phyloP scores from a whole-genome alignment of 2,113 vertebrate species.

The Anhinga rufa region DNA sequence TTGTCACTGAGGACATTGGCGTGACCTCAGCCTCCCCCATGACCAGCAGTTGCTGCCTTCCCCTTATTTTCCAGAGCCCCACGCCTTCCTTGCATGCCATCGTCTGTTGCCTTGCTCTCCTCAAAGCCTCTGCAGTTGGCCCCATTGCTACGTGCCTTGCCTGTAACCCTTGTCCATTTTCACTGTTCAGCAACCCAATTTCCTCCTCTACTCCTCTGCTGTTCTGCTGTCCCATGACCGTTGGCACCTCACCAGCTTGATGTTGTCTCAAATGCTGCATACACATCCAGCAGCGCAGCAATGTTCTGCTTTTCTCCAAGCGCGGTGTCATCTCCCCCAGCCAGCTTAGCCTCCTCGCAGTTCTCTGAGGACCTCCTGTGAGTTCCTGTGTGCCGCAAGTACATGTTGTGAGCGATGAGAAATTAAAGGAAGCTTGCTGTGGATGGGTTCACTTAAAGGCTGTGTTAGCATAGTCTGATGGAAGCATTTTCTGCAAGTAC shows the following conservation, averaged over 20 bases:
- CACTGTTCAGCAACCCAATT: background rate
- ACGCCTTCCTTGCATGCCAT: background rate
- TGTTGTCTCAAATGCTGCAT: background rate
- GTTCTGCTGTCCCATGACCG: background rate
- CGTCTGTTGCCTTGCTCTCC: background rate
- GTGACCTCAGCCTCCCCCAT: background rate
- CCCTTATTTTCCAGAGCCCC: background rate
- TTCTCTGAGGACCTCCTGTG: background rate
- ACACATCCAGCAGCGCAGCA: fast-evolving
- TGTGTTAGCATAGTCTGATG: background rate
- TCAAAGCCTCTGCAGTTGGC: background rate
- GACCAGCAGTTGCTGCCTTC: background rate
- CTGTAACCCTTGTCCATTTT: background rate
- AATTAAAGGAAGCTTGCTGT: background rate
- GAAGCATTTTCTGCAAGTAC: background rate
- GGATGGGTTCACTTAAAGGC: background rate
- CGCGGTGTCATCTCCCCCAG: background rate
- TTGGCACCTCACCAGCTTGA: background rate
- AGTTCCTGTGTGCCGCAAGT: background rate
- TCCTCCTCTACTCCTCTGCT: background rate
- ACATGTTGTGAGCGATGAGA: background rate
- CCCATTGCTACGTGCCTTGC: background rate
- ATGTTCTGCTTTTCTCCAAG: background rate
- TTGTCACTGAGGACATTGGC: background rate
- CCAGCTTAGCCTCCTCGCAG: background rate